Conservation (phyloP, 2,113 vertebrate species). For the Probosciger aterrimus region DNA sequence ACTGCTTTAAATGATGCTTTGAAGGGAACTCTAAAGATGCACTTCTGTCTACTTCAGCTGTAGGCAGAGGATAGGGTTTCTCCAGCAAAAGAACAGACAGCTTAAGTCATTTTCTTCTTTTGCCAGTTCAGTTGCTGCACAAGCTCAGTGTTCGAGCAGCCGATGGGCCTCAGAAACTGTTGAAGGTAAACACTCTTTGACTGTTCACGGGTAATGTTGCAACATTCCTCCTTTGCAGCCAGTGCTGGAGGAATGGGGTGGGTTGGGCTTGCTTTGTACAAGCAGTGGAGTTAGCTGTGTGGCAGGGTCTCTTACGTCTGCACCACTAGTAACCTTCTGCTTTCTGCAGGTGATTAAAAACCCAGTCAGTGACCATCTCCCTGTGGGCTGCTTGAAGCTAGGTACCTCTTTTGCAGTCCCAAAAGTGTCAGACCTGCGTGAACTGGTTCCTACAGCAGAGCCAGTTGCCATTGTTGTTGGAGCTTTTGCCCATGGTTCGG, state of each 20-base stretch:
- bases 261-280: not conserved
- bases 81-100: not conserved
- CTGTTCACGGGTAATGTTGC: not conserved
- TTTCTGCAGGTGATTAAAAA: conserved; percentile 87
- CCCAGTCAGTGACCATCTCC: conserved; percentile 91
- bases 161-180: conserved; percentile 92
- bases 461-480: conserved; percentile 89
- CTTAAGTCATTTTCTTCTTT: not conserved
- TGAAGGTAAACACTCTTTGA: conserved; percentile 74
- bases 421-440: conserved; percentile 73
- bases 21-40: not conserved
- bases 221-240: not conserved
- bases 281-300: rapidly evolving
- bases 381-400: conserved; percentile 88
- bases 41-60: not conserved
- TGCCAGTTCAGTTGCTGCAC: conserved; percentile 91
- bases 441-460: conserved; percentile 81
- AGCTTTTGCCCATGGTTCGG: conserved; percentile 93
- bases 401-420: conserved; percentile 83
- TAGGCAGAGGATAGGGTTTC: not conserved
- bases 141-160: conserved; percentile 94
- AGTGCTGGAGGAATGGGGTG: not conserved
- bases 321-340: not conserved
- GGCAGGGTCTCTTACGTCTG: not conserved
- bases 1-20: not conserved